Conservation (phyloP, 2,888 invertebrate species). For the Ophion ventricosus region DNA sequence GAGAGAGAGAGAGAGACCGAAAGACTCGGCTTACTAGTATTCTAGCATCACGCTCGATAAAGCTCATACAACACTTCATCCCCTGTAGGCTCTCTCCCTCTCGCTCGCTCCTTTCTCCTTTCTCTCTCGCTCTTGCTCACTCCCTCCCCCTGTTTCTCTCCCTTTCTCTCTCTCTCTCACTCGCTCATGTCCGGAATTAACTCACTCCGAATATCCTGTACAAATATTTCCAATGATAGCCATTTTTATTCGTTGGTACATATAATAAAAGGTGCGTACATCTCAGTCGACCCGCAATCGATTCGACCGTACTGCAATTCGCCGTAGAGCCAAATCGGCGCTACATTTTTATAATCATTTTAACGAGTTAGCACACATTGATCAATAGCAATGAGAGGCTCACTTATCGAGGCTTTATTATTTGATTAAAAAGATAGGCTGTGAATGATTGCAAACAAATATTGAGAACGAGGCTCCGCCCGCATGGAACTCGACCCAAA, state of each 20-base stretch:
- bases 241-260: conserved; percentile 9
- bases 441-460: no score
- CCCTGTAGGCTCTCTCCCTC: conserved; percentile 3
- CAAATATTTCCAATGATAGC: conserved; percentile 65
- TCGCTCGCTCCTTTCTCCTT: not conserved
- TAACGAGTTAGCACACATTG: not conserved
- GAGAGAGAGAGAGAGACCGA: not conserved
- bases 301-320: not conserved
- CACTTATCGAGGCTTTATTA: no score
- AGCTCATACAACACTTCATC: conserved; percentile 51
- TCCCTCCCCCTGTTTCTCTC: not conserved
- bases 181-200: not conserved
- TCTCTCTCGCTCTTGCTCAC: no score
- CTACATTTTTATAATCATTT: not conserved
- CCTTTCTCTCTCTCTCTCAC: not conserved
- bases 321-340: not conserved
- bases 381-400: not conserved
- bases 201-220: conserved; percentile 15
- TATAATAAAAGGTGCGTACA: not conserved
- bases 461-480: no score
- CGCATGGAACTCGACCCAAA: no score
- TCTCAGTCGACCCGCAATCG: not conserved
- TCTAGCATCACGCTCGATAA: conserved; percentile 65
- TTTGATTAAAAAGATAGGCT: no score
- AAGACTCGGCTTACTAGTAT: conserved; percentile 30